Evolutionary conservation across 2,797 vertebrate species (phyloP).

Genomic region (Phoeniculus purpureus): DNA sequence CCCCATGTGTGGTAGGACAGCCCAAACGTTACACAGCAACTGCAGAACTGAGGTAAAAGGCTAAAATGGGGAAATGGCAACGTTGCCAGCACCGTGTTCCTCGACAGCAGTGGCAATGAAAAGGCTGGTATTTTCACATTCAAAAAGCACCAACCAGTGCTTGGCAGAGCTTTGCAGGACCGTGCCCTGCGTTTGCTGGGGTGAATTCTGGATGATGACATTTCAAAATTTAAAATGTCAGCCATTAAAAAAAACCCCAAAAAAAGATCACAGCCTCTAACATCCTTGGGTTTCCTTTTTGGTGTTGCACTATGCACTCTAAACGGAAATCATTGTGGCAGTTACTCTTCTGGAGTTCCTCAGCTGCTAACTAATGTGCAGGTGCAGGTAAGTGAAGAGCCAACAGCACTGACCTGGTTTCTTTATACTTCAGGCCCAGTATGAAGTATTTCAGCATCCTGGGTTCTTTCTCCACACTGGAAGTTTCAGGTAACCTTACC

Average conservation of each 20-base stretch:
- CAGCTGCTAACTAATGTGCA: not conserved
- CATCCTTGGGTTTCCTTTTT: not conserved
- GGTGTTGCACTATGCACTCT: not conserved
- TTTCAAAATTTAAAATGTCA: slow-evolving; percentile 61
- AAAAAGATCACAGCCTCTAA: not conserved
- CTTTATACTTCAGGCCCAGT: not conserved
- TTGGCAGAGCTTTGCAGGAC: slow-evolving; percentile 18
- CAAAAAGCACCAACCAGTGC: not conserved
- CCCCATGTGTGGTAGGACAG: not conserved
- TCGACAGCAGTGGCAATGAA: not conserved
- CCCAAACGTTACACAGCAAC: not conserved
- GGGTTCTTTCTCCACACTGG: not conserved
- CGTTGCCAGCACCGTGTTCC: not conserved
- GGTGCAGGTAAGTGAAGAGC: not conserved
- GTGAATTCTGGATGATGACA: slow-evolving; percentile 48
- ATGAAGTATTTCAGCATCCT: not conserved
- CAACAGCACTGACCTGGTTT: not conserved
- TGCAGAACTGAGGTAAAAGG: not conserved
- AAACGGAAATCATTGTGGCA: not conserved
- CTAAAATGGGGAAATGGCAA: not conserved
- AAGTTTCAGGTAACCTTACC: not conserved
- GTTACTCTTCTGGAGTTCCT: not conserved
- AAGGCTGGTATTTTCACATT: slow-evolving; percentile 22
- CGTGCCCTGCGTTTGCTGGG: not conserved
- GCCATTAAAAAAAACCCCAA: not conserved